Evolutionary conservation across 1,140 invertebrate species (phyloP).

Genomic region (Acyrthosiphon pisum): DNA sequence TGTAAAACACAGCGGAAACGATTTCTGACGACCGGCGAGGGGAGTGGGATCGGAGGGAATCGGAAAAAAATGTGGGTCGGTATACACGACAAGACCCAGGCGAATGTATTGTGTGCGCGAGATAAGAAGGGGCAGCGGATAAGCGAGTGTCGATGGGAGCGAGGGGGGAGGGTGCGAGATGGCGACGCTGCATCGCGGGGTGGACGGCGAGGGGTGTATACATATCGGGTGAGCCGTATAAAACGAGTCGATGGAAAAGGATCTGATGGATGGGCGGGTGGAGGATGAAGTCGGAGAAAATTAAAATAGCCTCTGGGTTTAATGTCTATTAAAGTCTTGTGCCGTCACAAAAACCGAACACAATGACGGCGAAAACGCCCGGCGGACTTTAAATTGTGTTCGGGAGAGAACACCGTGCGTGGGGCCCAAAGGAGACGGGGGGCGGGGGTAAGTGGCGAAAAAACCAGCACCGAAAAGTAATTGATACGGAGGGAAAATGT

Average conservation of each 20-base stretch:
- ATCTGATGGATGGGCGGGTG: neutral
- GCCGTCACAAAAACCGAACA: slow-evolving; percentile 56
- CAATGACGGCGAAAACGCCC: slow-evolving; percentile 56
- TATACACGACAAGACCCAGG: neutral
- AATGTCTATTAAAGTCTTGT: slow-evolving; percentile 56
- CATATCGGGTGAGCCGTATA: slow-evolving; percentile 37
- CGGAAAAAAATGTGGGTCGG: neutral
- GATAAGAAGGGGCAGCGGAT: slow-evolving; percentile 25
- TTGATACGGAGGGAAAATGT: slow-evolving; percentile 54
- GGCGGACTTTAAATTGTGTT: slow-evolving; percentile 56
- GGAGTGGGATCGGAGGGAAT: neutral
- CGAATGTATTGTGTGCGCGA: slow-evolving; percentile 11
- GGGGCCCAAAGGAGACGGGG: neutral
- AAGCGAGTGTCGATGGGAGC: neutral
- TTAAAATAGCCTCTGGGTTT: slow-evolving; percentile 57
- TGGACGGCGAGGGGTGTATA: slow-evolving; percentile 11
- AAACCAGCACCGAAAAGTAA: slow-evolving; percentile 55
- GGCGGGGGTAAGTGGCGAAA: slow-evolving; percentile 44
- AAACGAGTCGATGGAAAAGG: slow-evolving; percentile 6
- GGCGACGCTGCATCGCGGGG: neutral
- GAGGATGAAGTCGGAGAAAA: slow-evolving; percentile 45
- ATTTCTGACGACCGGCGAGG: neutral
- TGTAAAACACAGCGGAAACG: slow-evolving; percentile 14
- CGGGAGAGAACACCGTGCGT: slow-evolving; percentile 16
- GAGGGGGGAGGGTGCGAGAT: neutral